Evolutionary conservation across 2,888 invertebrate species (phyloP), one percentile per base, ranked within the genome.

Genomic region (Eulithis prunata): DNA sequence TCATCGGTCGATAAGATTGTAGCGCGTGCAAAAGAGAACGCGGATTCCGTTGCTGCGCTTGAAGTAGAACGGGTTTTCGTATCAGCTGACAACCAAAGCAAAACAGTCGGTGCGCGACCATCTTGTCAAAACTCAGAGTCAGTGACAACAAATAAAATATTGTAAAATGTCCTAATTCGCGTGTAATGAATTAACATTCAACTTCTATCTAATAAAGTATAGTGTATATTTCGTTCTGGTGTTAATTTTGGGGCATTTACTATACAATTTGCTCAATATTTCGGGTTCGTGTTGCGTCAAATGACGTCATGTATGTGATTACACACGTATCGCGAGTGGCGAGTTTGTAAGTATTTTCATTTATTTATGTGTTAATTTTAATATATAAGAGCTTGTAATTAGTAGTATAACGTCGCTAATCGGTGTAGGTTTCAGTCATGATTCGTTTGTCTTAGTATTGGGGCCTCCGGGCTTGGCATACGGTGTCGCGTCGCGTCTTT

Each of bases 81-180:
- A 93, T 93, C 93, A 93, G 93, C 93, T 93, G 93, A 93, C 93
- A 93, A 91, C 87, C 93, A 93, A 93, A 93, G 93, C 93, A 93
- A 93, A 93, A 93, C 93, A 93, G 93, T 93, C 92, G 93, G 93
- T 93, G 90, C 91, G 93, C 93, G 90, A 93, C 93, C 93, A 93
- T 93, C 93, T 93, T 93, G 93, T 93, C 93, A 93, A 93, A 93
- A 90, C 91, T 90, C 79, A 83, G 58, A 59, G 88, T 88, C 90
- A 87, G 90, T 87, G 89, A 88, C 91, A 90, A 90, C 90, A 92
- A 91, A 92, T 90, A 91, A 90, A 21, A 91, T 92, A 88, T 89
- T 89, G 86, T 88, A 93, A 93, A 92, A 91, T 93, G 92, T 85
- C 85, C 84, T 92, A 91, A 89, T 87, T 89, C 87, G 85, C 81